These are phyloP conservation scores for Orthonyx spaldingii DNA, from an alignment of 2,113 vertebrate genomes.

Conservation along the genomic window DNA sequence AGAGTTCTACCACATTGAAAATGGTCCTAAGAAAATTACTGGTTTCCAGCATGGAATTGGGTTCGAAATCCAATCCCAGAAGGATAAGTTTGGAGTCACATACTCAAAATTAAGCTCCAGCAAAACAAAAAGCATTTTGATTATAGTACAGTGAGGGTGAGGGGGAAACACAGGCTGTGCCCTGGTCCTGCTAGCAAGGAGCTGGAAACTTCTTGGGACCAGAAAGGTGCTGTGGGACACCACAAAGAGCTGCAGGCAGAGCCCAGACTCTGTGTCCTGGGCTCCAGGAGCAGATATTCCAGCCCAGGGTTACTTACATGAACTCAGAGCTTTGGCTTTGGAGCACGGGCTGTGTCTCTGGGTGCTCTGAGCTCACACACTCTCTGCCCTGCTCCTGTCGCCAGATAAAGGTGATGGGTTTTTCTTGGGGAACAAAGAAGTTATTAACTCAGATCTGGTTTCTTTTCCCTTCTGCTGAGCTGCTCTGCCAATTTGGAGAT, in stretches of 20 bases:
- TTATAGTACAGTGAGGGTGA: neutral
- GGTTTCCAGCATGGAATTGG: neutral
- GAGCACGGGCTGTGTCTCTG: neutral
- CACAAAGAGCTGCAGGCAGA: neutral
- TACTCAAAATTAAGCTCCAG: neutral
- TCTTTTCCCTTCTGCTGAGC: neutral
- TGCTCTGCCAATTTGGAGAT: neutral
- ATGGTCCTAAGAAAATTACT: neutral
- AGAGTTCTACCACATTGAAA: neutral
- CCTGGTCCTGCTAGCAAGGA: neutral
- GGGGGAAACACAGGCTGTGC: neutral
- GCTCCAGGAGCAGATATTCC: neutral
- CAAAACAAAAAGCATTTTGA: neutral
- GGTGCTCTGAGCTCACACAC: neutral
- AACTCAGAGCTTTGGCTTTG: neutral
- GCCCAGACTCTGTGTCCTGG: neutral
- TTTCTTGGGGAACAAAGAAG: neutral
- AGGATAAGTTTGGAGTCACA: neutral
- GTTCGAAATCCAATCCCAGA: neutral
- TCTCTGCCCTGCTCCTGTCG: neutral
- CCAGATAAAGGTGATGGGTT: neutral
- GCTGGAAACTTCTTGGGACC: neutral
- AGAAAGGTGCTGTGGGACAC: neutral
- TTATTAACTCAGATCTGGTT: neutral
- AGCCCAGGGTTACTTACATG: neutral